Conservation (phyloP, 1,140 invertebrate genomes). For the Campoletis sonorensis region DNA sequence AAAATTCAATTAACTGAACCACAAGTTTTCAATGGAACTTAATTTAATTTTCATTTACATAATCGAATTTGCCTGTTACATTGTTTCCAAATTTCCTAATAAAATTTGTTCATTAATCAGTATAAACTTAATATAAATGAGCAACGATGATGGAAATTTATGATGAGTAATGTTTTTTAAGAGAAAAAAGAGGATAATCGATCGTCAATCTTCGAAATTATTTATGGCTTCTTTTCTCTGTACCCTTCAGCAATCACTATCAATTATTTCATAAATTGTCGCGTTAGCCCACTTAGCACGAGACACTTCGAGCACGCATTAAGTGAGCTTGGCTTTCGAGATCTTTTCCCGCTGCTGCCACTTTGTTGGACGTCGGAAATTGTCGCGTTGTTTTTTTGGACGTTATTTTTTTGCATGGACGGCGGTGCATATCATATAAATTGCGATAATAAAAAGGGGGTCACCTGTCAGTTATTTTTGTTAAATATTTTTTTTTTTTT, state of each 20-base stretch:
- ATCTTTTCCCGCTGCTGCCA: not conserved
- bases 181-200: not conserved
- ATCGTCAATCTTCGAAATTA: not conserved
- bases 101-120: not conserved
- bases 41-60: not conserved
- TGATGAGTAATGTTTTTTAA: not conserved
- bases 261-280: constrained; percentile 14
- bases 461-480: constrained; percentile 29
- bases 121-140: not conserved
- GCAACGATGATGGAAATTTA: not conserved
- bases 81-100: too few species aligned
- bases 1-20: too few species aligned
- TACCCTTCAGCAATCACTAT: not conserved
- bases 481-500: not conserved
- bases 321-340: constrained; percentile 2
- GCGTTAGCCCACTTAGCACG: constrained; percentile 29
- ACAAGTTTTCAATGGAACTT: not conserved
- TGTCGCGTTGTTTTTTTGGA: not conserved
- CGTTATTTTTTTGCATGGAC: not conserved
- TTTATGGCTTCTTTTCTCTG: not conserved
- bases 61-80: too few species aligned
- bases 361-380: constrained; percentile 4
- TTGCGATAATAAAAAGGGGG: constrained; percentile 27
- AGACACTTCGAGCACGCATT: not conserved
- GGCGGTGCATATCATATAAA: constrained; percentile 21